Base-by-base conservation (phyloP, 2,113 vertebrate species). In the Zosterops lateralis region DNA sequence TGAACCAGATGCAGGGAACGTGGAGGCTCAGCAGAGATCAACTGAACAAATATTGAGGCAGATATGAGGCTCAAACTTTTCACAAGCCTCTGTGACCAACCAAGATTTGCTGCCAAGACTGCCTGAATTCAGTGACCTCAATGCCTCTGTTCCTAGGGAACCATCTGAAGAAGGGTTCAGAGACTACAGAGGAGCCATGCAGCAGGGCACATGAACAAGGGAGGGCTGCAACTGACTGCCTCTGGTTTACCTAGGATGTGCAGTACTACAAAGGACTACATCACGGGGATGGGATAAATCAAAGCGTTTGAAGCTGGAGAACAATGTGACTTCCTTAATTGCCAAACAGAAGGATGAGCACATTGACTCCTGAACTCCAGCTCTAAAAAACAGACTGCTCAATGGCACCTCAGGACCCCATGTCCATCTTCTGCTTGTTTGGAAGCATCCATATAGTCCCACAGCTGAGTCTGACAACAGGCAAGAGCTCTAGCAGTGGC, bases 1-100 rank as follows among this genome's bases (percentile, higher is more conserved):
- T 17, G 11, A 87, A 77, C 10, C 19, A 19, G 31, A 8, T 2
- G 0, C 17, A 31, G 8, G 36, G 36, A 84, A 48, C 1, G 0
- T 2, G 3, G 36, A 80, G 28, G 6, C 20, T 61, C 62, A 47
- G 40, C 44, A 65, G 48, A 72, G 20, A 44, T 15, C 22, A 48
- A 2, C 11, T 2, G 2, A 83, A 53, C 17, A 76, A 83, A 56
- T 40, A 56, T 0, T 56, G 40, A 70, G 34, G 31, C 25, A 56
- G 50, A 62, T 42, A 32, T 7, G 40, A 62, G 17, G 40, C 31
- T 89, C 48, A 48, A 68, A 83, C 48, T 61, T 25, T 36, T 83
- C 40, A 68, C 17, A 83, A 83, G 40, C 11, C 17, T 67, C 29
- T 61, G 38, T 64, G 22, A 47, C 10, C 58, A 57, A 7, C 28